These are phyloP conservation scores for Chrysolina oricalcia DNA, from an alignment of 2,888 invertebrate species.

Conservation along the genomic window DNA sequence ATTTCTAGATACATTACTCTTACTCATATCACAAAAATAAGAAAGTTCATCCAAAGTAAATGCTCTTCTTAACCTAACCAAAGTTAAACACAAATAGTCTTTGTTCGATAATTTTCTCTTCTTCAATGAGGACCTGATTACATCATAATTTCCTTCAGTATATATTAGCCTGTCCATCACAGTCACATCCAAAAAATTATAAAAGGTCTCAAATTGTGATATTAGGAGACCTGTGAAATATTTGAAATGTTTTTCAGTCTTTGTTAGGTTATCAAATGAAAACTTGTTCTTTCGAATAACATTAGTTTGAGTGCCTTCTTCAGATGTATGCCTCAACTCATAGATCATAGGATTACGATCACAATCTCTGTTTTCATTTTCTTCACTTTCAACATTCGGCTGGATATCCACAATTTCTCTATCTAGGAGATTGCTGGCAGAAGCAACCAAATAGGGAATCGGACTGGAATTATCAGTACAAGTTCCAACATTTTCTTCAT, in stretches of 20 bases:
- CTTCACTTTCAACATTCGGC: slow-evolving; percentile 9
- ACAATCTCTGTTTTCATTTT: no score
- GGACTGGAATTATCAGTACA: not conserved
- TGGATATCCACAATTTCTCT: no score
- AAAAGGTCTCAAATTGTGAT: slow-evolving; percentile 20
- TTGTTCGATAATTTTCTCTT: slow-evolving; percentile 21
- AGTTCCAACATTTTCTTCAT: not conserved
- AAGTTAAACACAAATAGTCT: slow-evolving; percentile 20
- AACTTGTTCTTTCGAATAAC: not conserved
- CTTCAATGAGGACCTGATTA: not conserved
- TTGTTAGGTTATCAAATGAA: slow-evolving; percentile 14
- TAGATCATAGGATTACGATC: not conserved
- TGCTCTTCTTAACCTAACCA: slow-evolving; percentile 19
- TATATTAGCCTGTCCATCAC: slow-evolving; percentile 16
- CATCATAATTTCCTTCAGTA: not conserved
- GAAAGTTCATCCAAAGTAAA: slow-evolving; percentile 3
- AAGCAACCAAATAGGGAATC: not conserved
- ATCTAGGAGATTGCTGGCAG: not conserved
- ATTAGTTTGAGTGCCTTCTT: slow-evolving; percentile 20
- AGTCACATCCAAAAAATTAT: slow-evolving; percentile 17
- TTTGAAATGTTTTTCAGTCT: slow-evolving; percentile 7
- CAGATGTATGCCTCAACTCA: not conserved
- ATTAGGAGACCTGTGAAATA: slow-evolving; percentile 16
- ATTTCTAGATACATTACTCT: no score
- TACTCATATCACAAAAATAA: slow-evolving; percentile 14